Conservation (phyloP, 1,140 invertebrate genomes). For the Drosophila orosa region DNA sequence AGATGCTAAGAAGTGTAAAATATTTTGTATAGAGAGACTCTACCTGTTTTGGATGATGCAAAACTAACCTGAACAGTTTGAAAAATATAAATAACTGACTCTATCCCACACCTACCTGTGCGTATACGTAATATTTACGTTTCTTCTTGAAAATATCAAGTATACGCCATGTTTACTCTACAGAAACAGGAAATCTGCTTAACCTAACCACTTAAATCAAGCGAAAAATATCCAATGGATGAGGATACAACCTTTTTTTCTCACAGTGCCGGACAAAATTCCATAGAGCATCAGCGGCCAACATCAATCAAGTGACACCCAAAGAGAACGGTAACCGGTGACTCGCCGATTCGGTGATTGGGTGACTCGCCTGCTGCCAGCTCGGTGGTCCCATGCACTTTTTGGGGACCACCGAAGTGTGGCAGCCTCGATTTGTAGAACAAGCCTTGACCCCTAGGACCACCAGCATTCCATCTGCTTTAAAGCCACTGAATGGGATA, state of each 20-base stretch:
- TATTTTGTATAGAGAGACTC: not conserved
- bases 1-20: not conserved
- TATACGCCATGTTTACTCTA: not conserved
- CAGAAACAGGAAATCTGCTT: not conserved
- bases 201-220: not conserved
- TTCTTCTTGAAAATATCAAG: not conserved
- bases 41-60: not conserved
- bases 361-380: slow-evolving; percentile 3
- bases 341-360: slow-evolving; percentile 15
- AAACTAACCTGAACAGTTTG: not conserved
- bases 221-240: not conserved
- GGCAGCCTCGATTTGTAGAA: slow-evolving; percentile 5
- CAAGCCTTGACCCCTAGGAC: slow-evolving; percentile 5
- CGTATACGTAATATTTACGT: too few species aligned
- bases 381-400: slow-evolving; percentile 9
- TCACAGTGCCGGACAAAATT: slow-evolving; percentile 5
- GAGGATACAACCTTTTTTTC: not conserved
- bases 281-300: not conserved
- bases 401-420: not conserved
- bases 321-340: slow-evolving; percentile 19
- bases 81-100: not conserved
- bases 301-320: slow-evolving; percentile 46
- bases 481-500: slow-evolving; percentile 16
- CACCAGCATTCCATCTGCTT: slow-evolving; percentile 8
- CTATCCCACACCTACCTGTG: not conserved